Evolutionary conservation across 1,140 invertebrate species (phyloP), one percentile per base, ranked within the genome.

Genomic region (Apis dorsata): DNA sequence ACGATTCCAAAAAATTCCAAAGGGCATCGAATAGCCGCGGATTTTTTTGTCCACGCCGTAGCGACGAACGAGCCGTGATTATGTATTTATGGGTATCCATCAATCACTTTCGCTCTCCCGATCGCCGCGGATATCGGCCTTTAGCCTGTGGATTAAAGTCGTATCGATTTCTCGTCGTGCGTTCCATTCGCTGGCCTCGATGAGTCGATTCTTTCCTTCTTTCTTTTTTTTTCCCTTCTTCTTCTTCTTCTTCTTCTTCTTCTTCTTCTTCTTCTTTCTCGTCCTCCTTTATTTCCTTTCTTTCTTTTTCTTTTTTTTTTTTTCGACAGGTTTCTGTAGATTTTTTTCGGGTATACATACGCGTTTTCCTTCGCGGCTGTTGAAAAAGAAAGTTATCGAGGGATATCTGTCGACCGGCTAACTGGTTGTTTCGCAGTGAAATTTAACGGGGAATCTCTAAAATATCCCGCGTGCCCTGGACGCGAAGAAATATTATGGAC

Each of bases 31-130:
- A 81, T 55, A 60, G 55, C 65, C 70, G 60, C 66, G 77, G 73
- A 88, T 87, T 44, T 87, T 88, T 88, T 88, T 88, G 73, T 84
- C 81, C 85, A 76, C 85, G 63, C 81, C 76, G 73, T 73, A 76
- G 72, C 77, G 72, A 34, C 81, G 83, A 84, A 83, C 81, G 76
- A 78, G 74, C 77, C 71, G 86, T 83, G 86, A 88, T 88, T 88
- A 88, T 85, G 86, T 88, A 88, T 88, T 88, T 88, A 88, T 87
- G 83, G 86, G 79, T 82, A 83, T 85, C 83, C 86, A 88, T 88
- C 86, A 85, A 88, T 88, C 86, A 88, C 86, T 88, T 88, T 88
- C 86, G 86, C 86, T 88, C 86, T 87, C 83, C 86, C 86, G 83
- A 87, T 88, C 84, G 83, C 79, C 77, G 78, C 78, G 85, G 85